These are phyloP conservation scores for Electrophaes corylata DNA, from an alignment of 2,888 invertebrate species.

Conservation along the genomic window DNA sequence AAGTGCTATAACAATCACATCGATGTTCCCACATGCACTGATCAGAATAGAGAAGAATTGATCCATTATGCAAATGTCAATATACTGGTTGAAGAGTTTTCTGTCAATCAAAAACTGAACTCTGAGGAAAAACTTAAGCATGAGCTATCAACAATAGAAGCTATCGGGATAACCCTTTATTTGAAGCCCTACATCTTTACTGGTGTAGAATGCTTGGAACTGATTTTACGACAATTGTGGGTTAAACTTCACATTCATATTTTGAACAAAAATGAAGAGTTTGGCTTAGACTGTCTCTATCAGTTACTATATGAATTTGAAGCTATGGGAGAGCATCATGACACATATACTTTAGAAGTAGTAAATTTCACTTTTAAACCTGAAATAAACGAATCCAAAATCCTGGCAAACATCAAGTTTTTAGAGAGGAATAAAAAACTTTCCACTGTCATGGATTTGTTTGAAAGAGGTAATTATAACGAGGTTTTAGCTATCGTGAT, in stretches of 20 bases:
- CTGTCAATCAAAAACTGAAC: conserved; percentile 66
- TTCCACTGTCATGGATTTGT: conserved; percentile 87
- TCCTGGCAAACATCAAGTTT: conserved; percentile 65
- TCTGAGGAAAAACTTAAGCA: conserved; percentile 58
- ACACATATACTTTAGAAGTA: conserved; percentile 59
- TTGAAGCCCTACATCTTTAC: conserved; percentile 68
- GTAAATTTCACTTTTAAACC: conserved; percentile 73
- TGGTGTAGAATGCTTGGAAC: conserved; percentile 63
- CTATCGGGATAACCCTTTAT: conserved; percentile 66
- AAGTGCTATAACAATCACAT: conserved; percentile 78
- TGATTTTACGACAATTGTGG: conserved; percentile 72
- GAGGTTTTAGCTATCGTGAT: conserved; percentile 87
- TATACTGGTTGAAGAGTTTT: conserved; percentile 71
- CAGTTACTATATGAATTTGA: conserved; percentile 74
- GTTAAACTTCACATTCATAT: conserved; percentile 71
- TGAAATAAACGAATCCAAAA: conserved; percentile 63
- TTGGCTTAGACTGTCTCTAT: conserved; percentile 73
- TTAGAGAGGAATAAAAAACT: conserved; percentile 82
- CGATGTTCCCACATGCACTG: conserved; percentile 69
- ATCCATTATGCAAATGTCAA: conserved; percentile 67
- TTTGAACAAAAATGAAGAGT: conserved; percentile 69
- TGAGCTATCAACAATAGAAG: conserved; percentile 65
- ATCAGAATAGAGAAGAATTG: conserved; percentile 63
- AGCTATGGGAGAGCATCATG: conserved; percentile 69
- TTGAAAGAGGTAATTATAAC: conserved; percentile 85